Conservation (phyloP, 53 echinoderm and acorn worm genomes). For the Stichopus horrens region DNA sequence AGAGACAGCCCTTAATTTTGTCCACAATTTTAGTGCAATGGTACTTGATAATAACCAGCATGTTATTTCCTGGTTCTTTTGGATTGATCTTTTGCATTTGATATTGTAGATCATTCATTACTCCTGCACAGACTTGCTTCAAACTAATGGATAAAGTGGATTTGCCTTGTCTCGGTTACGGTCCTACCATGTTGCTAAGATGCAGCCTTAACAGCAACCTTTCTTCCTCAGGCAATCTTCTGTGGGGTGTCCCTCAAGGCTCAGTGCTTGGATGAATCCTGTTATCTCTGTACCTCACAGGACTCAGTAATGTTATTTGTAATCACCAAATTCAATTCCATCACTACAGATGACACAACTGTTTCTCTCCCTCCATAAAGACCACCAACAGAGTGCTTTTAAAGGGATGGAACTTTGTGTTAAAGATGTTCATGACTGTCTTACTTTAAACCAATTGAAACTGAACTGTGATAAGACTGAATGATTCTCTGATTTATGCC, state of each 20-base stretch:
- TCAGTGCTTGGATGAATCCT: neutral
- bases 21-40: slow-evolving; percentile 43
- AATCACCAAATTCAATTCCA: neutral
- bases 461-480: slow-evolving; percentile 30
- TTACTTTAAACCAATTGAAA: slow-evolving; percentile 8
- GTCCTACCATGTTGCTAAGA: neutral
- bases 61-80: slow-evolving; percentile 12
- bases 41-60: neutral
- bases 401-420: slow-evolving; percentile 16
- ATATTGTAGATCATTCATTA: neutral
- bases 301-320: slow-evolving; percentile 17
- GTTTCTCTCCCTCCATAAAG: neutral
- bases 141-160: neutral
- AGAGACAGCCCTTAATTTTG: slow-evolving; percentile 52
- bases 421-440: slow-evolving; percentile 6
- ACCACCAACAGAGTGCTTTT: neutral
- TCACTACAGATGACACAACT: slow-evolving; percentile 24
- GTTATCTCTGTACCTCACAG: neutral
- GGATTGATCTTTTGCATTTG: neutral
- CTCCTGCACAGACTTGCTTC: neutral
- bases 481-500: neutral
- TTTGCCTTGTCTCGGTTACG: neutral
- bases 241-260: neutral
- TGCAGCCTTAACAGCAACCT: neutral
- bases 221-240: neutral